Conservation (phyloP, 2,888 invertebrate species). For the Pristionchus entomophagus region DNA sequence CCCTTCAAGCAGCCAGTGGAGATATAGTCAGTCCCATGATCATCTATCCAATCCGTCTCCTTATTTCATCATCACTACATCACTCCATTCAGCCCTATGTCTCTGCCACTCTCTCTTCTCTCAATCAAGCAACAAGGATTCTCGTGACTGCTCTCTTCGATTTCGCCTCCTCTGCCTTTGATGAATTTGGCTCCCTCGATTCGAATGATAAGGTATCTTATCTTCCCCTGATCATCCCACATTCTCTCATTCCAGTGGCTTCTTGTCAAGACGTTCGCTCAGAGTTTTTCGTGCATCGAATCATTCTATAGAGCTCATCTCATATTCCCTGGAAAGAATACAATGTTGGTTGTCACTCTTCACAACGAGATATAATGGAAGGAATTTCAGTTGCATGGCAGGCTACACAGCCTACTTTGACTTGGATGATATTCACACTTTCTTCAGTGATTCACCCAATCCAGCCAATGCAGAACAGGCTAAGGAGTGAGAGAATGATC, state of each 20-base stretch:
- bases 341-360: neutral
- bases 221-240: neutral
- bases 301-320: slow-evolving; percentile 5
- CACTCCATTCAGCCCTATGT: neutral
- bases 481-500: neutral
- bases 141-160: slow-evolving; percentile 43
- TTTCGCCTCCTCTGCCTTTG: slow-evolving; percentile 34
- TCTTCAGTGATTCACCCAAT: slow-evolving; percentile 36
- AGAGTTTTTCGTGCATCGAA: slow-evolving; percentile 17
- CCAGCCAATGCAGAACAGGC: slow-evolving; percentile 11
- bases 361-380: neutral
- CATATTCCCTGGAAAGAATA: neutral
- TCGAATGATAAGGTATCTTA: slow-evolving; percentile 34
- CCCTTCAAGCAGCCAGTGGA: slow-evolving; percentile 4
- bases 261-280: neutral
- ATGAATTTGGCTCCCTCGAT: slow-evolving; percentile 14
- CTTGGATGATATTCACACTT: slow-evolving; percentile 7
- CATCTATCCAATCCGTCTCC: neutral
- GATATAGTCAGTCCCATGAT: slow-evolving; percentile 26
- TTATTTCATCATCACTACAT: neutral
- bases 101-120: neutral
- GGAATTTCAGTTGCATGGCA: neutral
- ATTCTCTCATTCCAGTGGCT: slow-evolving; percentile 7
- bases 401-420: slow-evolving; percentile 35
- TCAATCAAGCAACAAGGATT: slow-evolving; percentile 42